Evolutionary conservation across 2,888 invertebrate species (phyloP).

Genomic region (Lomographa bimaculata): DNA sequence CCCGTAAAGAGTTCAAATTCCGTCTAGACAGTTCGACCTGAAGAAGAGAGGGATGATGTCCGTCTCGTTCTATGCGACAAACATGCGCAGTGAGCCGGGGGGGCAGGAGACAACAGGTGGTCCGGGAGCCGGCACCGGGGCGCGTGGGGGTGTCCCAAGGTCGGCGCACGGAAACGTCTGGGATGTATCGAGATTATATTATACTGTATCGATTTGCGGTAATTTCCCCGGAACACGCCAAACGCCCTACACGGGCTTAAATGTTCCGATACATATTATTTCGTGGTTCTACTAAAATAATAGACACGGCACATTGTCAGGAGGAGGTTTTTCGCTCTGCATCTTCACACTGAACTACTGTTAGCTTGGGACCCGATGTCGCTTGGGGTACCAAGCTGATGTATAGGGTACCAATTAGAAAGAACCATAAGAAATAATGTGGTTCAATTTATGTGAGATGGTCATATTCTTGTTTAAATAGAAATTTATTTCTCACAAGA

Average conservation of each 20-base stretch:
- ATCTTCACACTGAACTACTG: no score
- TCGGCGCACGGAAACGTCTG: conserved; percentile 80
- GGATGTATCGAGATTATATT: conserved; percentile 69
- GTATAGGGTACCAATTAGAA: no score
- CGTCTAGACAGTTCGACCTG: conserved; percentile 82
- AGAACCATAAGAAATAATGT: no score
- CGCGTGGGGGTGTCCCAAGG: conserved; percentile 53
- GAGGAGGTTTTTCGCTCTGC: no score
- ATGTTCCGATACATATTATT: conserved; percentile 4
- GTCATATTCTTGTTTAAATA: no score
- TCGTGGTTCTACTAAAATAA: conserved; percentile 4
- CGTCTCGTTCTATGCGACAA: conserved; percentile 64
- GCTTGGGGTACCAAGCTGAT: no score
- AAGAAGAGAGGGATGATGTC: conserved; percentile 55
- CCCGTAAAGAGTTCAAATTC: conserved; percentile 76
- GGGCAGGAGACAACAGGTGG: conserved; percentile 71
- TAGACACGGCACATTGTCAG: no score
- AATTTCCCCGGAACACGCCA: conserved; percentile 43
- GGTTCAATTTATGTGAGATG: no score
- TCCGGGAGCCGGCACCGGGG: conserved; percentile 36
- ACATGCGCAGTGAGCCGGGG: conserved; percentile 67
- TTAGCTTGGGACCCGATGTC: no score
- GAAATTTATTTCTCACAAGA: no score
- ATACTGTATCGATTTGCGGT: conserved; percentile 66
- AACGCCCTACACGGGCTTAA: conserved; percentile 1